Percentiles rank a stretch among this genome's conserved stretches.
phyloP scores from a whole-genome alignment of 2,113 vertebrate species.

The Etheostoma cragini region DNA sequence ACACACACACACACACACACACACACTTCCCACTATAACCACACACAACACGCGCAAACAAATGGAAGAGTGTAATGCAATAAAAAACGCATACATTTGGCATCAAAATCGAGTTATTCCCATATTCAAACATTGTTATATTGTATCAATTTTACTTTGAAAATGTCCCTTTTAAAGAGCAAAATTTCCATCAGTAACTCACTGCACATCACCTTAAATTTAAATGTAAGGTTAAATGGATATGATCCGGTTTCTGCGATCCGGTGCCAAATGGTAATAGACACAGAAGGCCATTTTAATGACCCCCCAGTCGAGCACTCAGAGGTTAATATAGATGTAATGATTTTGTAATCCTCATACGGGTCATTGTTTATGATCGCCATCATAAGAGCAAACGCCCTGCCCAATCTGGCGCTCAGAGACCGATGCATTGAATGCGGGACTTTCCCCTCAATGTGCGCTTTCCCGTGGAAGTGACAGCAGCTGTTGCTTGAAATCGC shows the following conservation, averaged over 20 bases:
- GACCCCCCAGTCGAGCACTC: conserved; percentile 76
- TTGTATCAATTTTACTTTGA: neutral
- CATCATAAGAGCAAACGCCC: conserved; percentile 86
- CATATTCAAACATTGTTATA: neutral
- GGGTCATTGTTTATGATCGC: conserved; percentile 79
- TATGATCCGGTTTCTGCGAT: conserved; percentile 50
- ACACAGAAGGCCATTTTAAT: conserved; percentile 58
- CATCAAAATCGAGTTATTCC: neutral
- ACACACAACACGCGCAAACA: neutral
- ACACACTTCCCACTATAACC: neutral
- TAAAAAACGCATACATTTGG: neutral
- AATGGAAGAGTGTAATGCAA: neutral
- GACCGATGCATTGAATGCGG: conserved; percentile 70
- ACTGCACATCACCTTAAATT: neutral
- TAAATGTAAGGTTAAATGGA: conserved; percentile 26
- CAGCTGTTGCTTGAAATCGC: conserved; percentile 96
- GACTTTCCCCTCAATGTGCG: conserved; percentile 73
- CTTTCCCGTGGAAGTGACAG: conserved; percentile 86
- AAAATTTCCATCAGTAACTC: neutral
- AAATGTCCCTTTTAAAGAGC: neutral
- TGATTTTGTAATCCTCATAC: conserved; percentile 85
- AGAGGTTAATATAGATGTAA: conserved; percentile 84
- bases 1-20: no score
- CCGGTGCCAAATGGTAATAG: conserved; percentile 64
- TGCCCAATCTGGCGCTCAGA: conserved; percentile 79